Evolutionary conservation across 92 coral and sea anemone genomes (phyloP), one percentile per base, ranked within the genome.

Genomic region (Nematostella vectensis): DNA sequence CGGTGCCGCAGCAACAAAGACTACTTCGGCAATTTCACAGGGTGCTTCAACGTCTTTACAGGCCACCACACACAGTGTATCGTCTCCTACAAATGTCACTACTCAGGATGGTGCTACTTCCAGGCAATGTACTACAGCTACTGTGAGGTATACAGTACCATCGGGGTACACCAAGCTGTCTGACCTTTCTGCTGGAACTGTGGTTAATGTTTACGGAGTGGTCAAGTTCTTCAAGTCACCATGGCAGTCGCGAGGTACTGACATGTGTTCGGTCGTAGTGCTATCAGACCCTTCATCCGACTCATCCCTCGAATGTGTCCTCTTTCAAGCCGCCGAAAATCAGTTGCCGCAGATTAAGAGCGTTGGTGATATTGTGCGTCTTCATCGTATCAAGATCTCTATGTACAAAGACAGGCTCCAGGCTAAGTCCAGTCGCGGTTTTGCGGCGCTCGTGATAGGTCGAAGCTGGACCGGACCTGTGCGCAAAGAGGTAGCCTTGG

Each of bases 191-290:
- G 44, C 50, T 8, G 62, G 60, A 22, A 69, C 70, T 0, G 48
- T 58, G 2, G 57, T 65, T 0, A 76, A 75, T 25, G 44, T 75
- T 26, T 81, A 63, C 59, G 88, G 88, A n/a, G 83, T 81, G 23
- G 88, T 65, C 13, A 81, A 70, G 65, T 68, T 59, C 29, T 81
- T 81, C 26, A 81, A 81, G 64, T 83, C 83, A 2, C 83, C 88
- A 0, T 81, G 88, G 88, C 68, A 75, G 47, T 75, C 82, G 31
- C 67, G 79, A 31, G 88, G 88, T 3, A 75, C 88, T 10, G 88
- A 81, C 38, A 81, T 81, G 75, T 81, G 88, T 24, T 81, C 83
- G 15, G 79, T 81, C 21, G 69, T 81, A 24, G 38, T 70, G 38
- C 19, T 81, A 23, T 70, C 62, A 52, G 88, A 81, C 27, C 88